Conservation (phyloP, 2,888 invertebrate genomes). For the Liposcelis brunnea region DNA sequence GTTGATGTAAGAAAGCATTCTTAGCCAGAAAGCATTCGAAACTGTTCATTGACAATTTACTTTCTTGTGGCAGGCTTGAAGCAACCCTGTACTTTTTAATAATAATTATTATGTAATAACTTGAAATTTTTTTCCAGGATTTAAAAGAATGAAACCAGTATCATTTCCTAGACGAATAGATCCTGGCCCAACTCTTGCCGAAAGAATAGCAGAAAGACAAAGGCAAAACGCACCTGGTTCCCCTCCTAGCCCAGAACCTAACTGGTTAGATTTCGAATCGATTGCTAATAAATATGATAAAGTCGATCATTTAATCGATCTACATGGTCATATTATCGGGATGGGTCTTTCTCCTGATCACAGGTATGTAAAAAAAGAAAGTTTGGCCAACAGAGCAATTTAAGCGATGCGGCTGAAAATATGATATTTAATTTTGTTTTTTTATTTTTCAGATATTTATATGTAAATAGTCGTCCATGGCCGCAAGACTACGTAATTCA, state of each 20-base stretch:
- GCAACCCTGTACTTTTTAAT: no score
- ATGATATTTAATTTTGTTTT: no score
- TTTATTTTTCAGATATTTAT: slow-evolving; percentile 40
- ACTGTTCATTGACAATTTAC: no score
- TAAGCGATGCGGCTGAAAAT: no score
- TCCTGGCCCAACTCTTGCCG: slow-evolving; percentile 47
- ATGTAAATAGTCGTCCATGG: slow-evolving; percentile 72
- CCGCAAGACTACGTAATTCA: slow-evolving; percentile 54
- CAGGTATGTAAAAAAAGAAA: slow-evolving; percentile 27
- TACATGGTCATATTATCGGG: slow-evolving; percentile 74
- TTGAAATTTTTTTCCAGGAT: slow-evolving; percentile 27
- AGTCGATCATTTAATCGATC: slow-evolving; percentile 62
- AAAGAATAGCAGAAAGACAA: slow-evolving; percentile 41
- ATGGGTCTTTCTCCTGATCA: slow-evolving; percentile 75
- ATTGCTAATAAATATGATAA: slow-evolving; percentile 52
- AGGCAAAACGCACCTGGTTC: slow-evolving; percentile 26
- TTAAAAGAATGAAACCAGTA: slow-evolving; percentile 53
- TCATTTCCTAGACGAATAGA: slow-evolving; percentile 48
- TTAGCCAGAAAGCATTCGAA: no score
- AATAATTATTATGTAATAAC: no score
- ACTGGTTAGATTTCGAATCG: slow-evolving; percentile 48
- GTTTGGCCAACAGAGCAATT: no score
- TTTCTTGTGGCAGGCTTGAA: no score
- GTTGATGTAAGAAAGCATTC: no score
- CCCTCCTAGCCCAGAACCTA: slow-evolving; percentile 35